Base-by-base conservation (phyloP, 1,140 invertebrate genomes). In the Diprion similis region DNA sequence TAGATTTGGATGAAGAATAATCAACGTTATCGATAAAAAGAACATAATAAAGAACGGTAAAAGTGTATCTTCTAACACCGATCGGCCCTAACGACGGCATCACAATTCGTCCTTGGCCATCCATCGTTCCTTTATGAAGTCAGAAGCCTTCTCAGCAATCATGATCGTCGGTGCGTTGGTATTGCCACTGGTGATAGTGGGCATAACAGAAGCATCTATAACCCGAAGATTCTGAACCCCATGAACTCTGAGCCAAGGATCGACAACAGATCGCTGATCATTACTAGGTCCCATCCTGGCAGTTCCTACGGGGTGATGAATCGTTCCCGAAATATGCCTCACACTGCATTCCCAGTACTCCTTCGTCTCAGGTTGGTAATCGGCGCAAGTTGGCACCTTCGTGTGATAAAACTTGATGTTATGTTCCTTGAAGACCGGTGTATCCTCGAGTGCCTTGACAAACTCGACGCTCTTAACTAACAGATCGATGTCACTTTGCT, bases 111-210 rank as follows among this genome's bases (percentile, higher is more conserved):
- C 75, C 37, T 82, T 87, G 4, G 77, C 73, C 2, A 90, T 76
- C 94, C 94, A 95, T 48, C 92, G 86, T 71, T 91, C 87, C 80
- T 95, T 94, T n/a, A 97, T 93, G 81, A 97, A 82, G 85, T 97
- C 95, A 0, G 95, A 90, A 1, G 93, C 95, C 84, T 96, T 97
- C 82, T 97, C 96, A 0, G 90, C 96, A 17, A 97, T 95, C 95
- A 97, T 97, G n/a, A 97, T 93, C 0, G 91, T 91, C 0, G 94
- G 93, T 1, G 94, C 93, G 77, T 95, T 95, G 10, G 93, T 95
- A 80, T 96, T 95, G 7, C 94, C 95, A 79, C 92, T 94, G 0
- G 92, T 91, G 1, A 96, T 92, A 0, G 89, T 89, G 0, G 94
- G 94, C 92, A 95, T 94, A 46, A 95, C 92, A 67, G 93, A 94